Evolutionary conservation across 30 jellyfish, hydroid and myxozoan genomes (phyloP).

Genomic region (Morbakka virulenta): DNA sequence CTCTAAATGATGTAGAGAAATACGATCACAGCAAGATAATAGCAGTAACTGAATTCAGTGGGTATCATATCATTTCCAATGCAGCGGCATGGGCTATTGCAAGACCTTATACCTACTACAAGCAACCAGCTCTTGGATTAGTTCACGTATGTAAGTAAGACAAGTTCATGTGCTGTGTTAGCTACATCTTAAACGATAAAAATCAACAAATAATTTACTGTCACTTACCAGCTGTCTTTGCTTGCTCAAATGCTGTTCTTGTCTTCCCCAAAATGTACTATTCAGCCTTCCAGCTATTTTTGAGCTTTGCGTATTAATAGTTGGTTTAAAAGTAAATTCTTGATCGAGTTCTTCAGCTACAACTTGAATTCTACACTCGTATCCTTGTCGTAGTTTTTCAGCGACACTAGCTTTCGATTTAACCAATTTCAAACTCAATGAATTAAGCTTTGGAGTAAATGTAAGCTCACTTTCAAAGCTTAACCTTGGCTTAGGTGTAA

Average conservation of each 20-base stretch:
- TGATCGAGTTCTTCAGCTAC: slow-evolving; percentile 65
- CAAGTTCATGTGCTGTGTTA: too few species aligned
- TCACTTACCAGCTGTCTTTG: slow-evolving; percentile 73
- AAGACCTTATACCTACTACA: too few species aligned
- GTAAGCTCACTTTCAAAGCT: slow-evolving; percentile 84
- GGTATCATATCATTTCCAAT: too few species aligned
- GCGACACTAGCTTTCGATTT: slow-evolving; percentile 59
- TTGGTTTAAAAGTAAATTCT: slow-evolving; percentile 69
- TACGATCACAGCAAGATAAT: too few species aligned
- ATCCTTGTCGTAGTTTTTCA: slow-evolving; percentile 36
- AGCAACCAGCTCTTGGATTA: too few species aligned
- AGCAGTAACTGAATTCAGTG: too few species aligned
- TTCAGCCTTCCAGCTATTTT: slow-evolving; percentile 75
- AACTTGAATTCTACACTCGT: slow-evolving; percentile 52
- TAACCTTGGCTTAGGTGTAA: slow-evolving; percentile 19
- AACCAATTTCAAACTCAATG: slow-evolving; percentile 68
- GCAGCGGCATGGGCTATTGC: too few species aligned
- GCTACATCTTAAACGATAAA: too few species aligned
- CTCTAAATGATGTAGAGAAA: too few species aligned
- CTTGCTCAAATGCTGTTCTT: slow-evolving; percentile 49
- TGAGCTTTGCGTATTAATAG: slow-evolving; percentile 56
- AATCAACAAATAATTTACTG: too few species aligned
- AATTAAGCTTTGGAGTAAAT: slow-evolving; percentile 70
- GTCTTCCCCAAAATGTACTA: slow-evolving; percentile 86
- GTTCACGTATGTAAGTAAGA: too few species aligned